Conservation (phyloP, 1,140 invertebrate genomes). For the Pemphigus obesinymphae region DNA sequence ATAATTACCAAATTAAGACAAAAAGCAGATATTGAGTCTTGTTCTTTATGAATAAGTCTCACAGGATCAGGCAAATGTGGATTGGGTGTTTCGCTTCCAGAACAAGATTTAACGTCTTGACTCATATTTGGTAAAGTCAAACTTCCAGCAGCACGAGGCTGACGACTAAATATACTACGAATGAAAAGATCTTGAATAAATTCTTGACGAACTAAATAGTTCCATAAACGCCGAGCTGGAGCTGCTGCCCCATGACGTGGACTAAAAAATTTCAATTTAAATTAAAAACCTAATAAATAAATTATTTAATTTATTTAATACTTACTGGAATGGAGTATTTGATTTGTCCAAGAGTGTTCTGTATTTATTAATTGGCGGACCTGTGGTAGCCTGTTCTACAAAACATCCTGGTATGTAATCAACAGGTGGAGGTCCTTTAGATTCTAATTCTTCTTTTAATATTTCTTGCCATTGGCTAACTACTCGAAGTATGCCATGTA, state of each 20-base stretch:
- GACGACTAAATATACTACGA: conserved; percentile 84
- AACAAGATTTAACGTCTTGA: conserved; percentile 42
- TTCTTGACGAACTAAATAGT: conserved; percentile 88
- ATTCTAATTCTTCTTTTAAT: conserved; percentile 71
- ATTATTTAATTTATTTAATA: conserved; percentile 43
- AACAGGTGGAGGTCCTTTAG: conserved; percentile 64
- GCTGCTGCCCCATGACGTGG: conserved; percentile 68
- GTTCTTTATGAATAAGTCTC: conserved; percentile 96
- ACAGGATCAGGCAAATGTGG: conserved; percentile 70
- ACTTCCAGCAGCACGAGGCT: conserved; percentile 51
- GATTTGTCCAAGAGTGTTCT: conserved; percentile 81
- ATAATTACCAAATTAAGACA: conserved; percentile 79
- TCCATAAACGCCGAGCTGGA: conserved; percentile 85
- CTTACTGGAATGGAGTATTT: conserved; percentile 91
- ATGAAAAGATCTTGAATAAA: conserved; percentile 92
- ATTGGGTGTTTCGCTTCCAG: conserved; percentile 49
- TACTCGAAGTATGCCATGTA: conserved; percentile 80
- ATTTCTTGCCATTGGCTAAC: conserved; percentile 84
- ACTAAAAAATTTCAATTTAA: conserved; percentile 49
- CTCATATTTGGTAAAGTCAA: conserved; percentile 48
- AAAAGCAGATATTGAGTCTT: conserved; percentile 96
- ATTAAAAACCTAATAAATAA: neutral
- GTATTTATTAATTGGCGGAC: conserved; percentile 89
- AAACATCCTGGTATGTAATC: conserved; percentile 82
- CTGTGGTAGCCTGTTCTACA: conserved; percentile 64